Evolutionary conservation across 1,140 invertebrate species (phyloP).

Genomic region (Penaeus vannamei): DNA sequence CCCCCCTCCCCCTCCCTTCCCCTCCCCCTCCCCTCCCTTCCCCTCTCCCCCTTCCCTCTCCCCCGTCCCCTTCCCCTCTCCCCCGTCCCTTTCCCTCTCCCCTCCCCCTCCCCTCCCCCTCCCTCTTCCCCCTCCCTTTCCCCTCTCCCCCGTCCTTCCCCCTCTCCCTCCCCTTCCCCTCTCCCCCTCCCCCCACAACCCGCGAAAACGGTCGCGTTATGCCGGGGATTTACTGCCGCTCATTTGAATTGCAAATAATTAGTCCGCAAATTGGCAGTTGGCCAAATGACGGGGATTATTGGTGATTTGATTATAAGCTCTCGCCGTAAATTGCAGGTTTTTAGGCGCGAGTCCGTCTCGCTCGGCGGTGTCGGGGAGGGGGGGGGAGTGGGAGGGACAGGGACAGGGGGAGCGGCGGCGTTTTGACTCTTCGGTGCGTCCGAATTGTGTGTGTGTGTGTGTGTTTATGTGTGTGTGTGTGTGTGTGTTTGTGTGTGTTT

Average conservation of each 20-base stretch:
- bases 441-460: conserved; percentile 23
- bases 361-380: background rate
- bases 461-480: conserved; percentile 40
- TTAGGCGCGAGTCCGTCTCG: too few relatives aligned
- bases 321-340: too few relatives aligned
- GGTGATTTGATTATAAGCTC: too few relatives aligned
- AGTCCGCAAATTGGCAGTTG: too few relatives aligned
- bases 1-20: background rate
- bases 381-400: too few relatives aligned
- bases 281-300: too few relatives aligned
- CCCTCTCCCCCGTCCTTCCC: background rate
- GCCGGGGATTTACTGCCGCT: background rate
- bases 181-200: background rate
- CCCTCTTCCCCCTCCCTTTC: too few relatives aligned
- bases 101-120: background rate
- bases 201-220: background rate
- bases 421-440: background rate
- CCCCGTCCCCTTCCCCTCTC: background rate
- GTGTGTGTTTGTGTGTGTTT: background rate
- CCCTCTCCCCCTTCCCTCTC: too few relatives aligned
- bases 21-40: background rate
- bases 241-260: too few relatives aligned
- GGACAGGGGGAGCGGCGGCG: too few relatives aligned
- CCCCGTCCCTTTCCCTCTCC: background rate
- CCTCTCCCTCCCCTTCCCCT: background rate